These are phyloP conservation scores for Psophia crepitans DNA, from an alignment of 2,113 vertebrate genomes.

Conservation along the genomic window DNA sequence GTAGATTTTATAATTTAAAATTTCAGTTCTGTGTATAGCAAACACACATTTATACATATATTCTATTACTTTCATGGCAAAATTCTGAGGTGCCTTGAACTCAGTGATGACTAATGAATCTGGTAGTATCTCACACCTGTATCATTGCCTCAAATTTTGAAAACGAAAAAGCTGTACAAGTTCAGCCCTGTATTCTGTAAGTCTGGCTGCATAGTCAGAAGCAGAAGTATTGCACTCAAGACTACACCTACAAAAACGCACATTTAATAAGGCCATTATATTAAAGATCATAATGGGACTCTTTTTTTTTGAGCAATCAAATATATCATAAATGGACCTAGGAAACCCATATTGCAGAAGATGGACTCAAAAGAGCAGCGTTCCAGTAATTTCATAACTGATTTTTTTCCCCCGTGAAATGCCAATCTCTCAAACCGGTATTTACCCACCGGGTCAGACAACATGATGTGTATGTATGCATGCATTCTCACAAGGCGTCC, in stretches of 20 bases:
- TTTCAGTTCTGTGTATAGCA: neutral
- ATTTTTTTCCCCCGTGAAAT: neutral
- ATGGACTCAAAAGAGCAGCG: neutral
- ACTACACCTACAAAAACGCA: neutral
- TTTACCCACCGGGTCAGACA: neutral
- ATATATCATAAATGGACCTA: neutral
- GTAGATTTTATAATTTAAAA: neutral
- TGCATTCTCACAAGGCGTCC: neutral
- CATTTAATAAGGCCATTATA: slow-evolving; percentile 40
- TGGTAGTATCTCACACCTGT: neutral
- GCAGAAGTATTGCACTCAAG: slow-evolving; percentile 26
- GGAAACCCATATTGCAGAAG: neutral
- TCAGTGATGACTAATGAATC: neutral
- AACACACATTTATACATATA: neutral
- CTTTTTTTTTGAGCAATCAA: neutral
- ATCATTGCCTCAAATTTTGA: neutral
- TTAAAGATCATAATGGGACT: neutral
- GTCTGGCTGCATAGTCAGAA: slow-evolving; percentile 13
- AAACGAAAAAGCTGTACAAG: neutral
- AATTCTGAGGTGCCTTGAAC: neutral
- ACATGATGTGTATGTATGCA: neutral
- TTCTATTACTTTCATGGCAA: neutral
- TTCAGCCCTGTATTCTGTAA: neutral
- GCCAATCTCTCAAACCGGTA: neutral
- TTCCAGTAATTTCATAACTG: neutral